Conservation (phyloP, 1,140 invertebrate species). For the Hyphantria cunea region DNA sequence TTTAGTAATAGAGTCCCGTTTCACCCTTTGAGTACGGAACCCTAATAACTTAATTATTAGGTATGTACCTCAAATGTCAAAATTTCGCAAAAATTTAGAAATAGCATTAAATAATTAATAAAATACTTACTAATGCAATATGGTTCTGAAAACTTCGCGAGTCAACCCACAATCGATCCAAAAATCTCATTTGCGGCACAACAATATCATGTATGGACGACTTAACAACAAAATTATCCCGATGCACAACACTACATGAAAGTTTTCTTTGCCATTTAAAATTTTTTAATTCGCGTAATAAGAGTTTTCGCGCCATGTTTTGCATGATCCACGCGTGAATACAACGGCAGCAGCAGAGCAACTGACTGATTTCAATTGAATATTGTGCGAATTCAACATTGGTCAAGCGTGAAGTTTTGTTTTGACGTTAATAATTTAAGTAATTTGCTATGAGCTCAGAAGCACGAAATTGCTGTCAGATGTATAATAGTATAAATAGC, state of each 20-base stretch:
- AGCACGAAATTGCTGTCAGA: neutral
- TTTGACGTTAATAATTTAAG: conserved; percentile 15
- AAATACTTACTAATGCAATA: conserved; percentile 64
- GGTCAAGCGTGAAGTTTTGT: neutral
- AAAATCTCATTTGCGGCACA: conserved; percentile 56
- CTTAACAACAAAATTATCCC: conserved; percentile 58
- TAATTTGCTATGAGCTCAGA: conserved; percentile 8
- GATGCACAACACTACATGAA: conserved; percentile 43
- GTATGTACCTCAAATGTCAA: too few relatives aligned
- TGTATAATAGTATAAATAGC: too few relatives aligned
- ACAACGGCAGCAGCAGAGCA: conserved; percentile 24
- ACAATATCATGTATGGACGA: conserved; percentile 56
- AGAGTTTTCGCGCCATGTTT: conserved; percentile 56
- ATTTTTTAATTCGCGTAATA: conserved; percentile 58
- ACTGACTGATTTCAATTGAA: conserved; percentile 14
- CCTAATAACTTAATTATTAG: too few relatives aligned
- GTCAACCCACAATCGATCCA: conserved; percentile 57
- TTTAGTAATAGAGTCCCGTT: too few relatives aligned
- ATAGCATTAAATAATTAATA: conserved; percentile 6
- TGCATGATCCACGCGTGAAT: conserved; percentile 48
- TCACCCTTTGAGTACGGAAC: too few relatives aligned
- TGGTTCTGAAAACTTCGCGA: conserved; percentile 50
- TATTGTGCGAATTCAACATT: too few relatives aligned
- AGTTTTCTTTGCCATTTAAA: conserved; percentile 57
- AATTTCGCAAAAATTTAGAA: too few relatives aligned